Evolutionary conservation across 2,888 invertebrate species (phyloP), one percentile per base, ranked within the genome.

Genomic region (Seira sanloemensis): DNA sequence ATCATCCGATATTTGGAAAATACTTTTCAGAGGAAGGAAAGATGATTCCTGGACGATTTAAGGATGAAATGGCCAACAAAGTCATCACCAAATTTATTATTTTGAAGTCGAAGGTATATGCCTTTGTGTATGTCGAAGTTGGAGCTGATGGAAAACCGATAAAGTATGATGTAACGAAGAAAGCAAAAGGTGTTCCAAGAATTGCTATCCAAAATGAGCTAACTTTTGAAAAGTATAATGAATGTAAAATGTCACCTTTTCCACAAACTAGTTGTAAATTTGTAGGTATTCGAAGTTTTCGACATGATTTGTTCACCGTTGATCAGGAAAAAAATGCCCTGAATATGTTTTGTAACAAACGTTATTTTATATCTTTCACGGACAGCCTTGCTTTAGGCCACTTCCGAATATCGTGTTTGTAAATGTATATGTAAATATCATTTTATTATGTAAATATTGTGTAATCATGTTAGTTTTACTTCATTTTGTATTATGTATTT

Each of bases 301-400:
- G 71, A 0, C 71, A 74, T 37, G 0, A 25, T 0, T 0, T 84
- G 2, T 62, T 18, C 16, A 84, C 86, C 9, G 7, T 75, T 12
- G 19, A 24, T 0, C 71, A 76, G 18, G 19, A 5, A 18, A 84
- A 84, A 37, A 26, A 18, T 16, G 23, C 12, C n/a, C 37, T 81
- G 16, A 86, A 86, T 50, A 46, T 46, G 0, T 66, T 86, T 23
- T 82, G 83, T 50, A 86, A 65, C 18, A 86, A 86, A 25, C 4
- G 82, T 4, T 82, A 66, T 71, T 2, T 21, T 12, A 4, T 78
- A 2, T 26, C 23, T 25, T 19, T 1, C 25, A 19, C 50, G 26
- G 1, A 25, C n/a, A 37, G 66, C 2, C 25, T 85, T 24, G 78
- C 85, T 0, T 25, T 78, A 27, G 85, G 85, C 0, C 85, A 85